Evolutionary conservation across 2,113 vertebrate species (phyloP), one percentile per base, ranked within the genome.

Genomic region (Myotis lucifugus): DNA sequence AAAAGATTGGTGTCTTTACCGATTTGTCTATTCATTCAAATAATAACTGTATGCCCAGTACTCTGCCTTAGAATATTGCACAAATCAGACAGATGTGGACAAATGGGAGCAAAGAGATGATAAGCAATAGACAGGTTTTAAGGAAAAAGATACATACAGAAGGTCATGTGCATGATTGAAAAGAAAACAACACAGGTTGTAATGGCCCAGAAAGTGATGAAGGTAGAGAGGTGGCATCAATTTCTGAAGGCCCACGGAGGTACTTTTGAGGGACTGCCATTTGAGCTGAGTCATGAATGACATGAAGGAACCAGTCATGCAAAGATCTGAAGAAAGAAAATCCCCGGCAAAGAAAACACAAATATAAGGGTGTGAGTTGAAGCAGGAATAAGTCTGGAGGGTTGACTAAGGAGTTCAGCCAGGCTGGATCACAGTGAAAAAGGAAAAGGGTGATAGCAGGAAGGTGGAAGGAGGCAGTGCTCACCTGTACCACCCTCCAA

Each of bases 391-490:
- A 50, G 1, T 18, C 34, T 5, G 1, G n/a, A 32, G 21, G 50
- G 40, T 19, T 17, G 17, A 25, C 27, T n/a, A 23, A 19, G 11
- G 50, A 40, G n/a, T 17, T 34, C 17, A 0, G 0, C 2, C 18
- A 37, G 52, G 61, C 29, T 66, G 6, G 34, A 6, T 14, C 5
- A 0, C 0, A 1, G 15, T 23, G 25, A 6, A 10, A 46, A n/a
- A 6, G 12, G 14, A 1, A 37, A 19, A 19, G 2, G 9, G 3
- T 1, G 5, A 0, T 0, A 5, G 40, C 48, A 46, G 17, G 1
- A 18, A 3, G 27, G 32, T 5, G 23, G n/a, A 4, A 61, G 29
- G 56, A 50, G 6, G 21, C 7, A 6, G 2, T 1, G 0, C 23
- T 7, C 27, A 11, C 13, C 0, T 2, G 23, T 0, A 29, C 19